phyloP scores from a whole-genome alignment of 2,797 vertebrate genomes.

The Pseudochaenichthys georgianus region DNA sequence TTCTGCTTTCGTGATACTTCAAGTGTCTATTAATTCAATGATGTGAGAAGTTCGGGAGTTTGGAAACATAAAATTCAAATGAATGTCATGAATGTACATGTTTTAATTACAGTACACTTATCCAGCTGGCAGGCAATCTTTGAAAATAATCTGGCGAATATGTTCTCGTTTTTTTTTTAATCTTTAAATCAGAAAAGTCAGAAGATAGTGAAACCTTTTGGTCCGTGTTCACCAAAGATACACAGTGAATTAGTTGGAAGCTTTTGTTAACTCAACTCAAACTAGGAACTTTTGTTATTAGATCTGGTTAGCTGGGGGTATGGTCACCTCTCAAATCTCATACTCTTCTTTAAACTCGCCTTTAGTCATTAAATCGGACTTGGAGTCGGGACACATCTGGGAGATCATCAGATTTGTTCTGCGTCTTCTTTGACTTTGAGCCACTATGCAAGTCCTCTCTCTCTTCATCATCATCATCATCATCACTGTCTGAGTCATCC shows the following conservation, averaged over 20 bases:
- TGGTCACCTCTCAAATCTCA: background rate
- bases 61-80: background rate
- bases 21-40: background rate
- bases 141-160: no score
- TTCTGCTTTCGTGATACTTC: constrained; percentile 15
- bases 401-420: constrained; percentile 30
- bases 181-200: constrained; percentile 33
- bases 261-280: background rate
- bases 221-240: no score
- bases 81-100: background rate
- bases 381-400: constrained; percentile 61
- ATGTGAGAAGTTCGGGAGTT: background rate
- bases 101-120: constrained; percentile 4
- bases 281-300: background rate
- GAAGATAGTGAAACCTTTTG: no score
- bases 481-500: constrained; percentile 70
- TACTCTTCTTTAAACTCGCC: background rate
- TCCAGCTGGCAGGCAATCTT: no score
- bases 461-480: constrained; percentile 72
- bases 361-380: constrained; percentile 61
- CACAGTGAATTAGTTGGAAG: background rate
- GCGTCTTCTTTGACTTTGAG: constrained; percentile 39
- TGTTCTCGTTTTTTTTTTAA: constrained; percentile 36
- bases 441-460: constrained; percentile 53
- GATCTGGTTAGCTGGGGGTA: background rate